These are phyloP conservation scores for Melanotaenia trifasciata DNA, from an alignment of 2,797 vertebrate genomes.

Conservation along the genomic window DNA sequence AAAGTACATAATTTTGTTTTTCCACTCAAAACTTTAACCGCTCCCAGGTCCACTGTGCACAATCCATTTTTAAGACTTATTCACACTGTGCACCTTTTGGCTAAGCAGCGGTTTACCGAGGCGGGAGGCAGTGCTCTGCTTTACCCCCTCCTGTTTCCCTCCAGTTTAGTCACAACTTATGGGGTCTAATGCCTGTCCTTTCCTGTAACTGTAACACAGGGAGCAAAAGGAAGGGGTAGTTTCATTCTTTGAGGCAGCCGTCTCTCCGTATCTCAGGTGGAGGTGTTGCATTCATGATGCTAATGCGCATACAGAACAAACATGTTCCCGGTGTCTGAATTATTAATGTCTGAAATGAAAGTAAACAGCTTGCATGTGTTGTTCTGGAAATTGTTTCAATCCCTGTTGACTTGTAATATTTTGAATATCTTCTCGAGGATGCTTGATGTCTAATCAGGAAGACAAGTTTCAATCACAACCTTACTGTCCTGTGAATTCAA, in stretches of 20 bases:
- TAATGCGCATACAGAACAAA: neutral
- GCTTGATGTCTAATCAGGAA: slow-evolving; percentile 11
- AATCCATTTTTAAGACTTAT: slow-evolving; percentile 67
- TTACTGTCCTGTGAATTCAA: slow-evolving; percentile 2
- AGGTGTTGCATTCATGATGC: slow-evolving; percentile 11
- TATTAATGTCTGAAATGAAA: slow-evolving; percentile 50
- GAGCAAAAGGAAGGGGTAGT: slow-evolving; percentile 45
- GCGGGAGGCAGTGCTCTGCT: slow-evolving; percentile 51
- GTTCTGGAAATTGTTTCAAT: slow-evolving; percentile 32
- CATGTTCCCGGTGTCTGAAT: slow-evolving; percentile 42
- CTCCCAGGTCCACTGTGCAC: slow-evolving; percentile 67
- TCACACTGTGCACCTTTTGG: slow-evolving; percentile 59
- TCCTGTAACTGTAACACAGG: slow-evolving; percentile 38
- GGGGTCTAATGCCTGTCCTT: slow-evolving; percentile 46
- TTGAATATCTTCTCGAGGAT: neutral
- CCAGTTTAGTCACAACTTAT: slow-evolving; percentile 59
- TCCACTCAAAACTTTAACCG: slow-evolving; percentile 49
- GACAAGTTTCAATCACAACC: neutral
- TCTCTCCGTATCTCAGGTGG: slow-evolving; percentile 18
- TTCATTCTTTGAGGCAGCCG: slow-evolving; percentile 20
- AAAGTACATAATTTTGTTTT: slow-evolving; percentile 61
- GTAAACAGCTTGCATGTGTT: slow-evolving; percentile 47
- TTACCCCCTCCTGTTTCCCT: slow-evolving; percentile 47
- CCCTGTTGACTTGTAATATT: slow-evolving; percentile 10
- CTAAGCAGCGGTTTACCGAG: slow-evolving; percentile 44